Percentiles rank a stretch among this genome's conserved stretches.
These are phyloP conservation scores for Typhlichthys subterraneus DNA, from an alignment of 2,797 vertebrate genomes.

Conservation along the genomic window DNA sequence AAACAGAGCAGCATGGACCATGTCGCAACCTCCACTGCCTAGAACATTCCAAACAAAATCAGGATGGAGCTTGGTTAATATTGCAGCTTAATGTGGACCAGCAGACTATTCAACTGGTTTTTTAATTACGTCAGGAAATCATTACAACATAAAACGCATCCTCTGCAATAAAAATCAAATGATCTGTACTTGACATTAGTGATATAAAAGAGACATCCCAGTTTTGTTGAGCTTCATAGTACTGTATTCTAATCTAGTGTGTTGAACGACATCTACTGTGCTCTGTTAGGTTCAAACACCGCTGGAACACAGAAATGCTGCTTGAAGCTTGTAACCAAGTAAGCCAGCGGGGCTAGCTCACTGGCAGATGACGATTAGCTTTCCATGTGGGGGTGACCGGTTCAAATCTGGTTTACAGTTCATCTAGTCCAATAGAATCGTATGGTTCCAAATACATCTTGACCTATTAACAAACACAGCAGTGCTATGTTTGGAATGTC, in stretches of 20 bases:
- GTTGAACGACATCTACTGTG: conserved; percentile 22
- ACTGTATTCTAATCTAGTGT: conserved; percentile 12
- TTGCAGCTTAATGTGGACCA: conserved; percentile 28
- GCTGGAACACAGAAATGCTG: conserved; percentile 8
- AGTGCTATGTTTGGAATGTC: conserved; percentile 44
- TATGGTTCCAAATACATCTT: conserved; percentile 12
- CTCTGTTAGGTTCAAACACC: conserved; percentile 28
- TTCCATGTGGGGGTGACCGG: conserved; percentile 13
- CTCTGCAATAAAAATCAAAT: neutral
- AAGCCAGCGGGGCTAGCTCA: conserved; percentile 33
- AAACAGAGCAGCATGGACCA: conserved; percentile 29
- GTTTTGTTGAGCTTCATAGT: conserved; percentile 10
- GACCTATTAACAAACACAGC: conserved; percentile 3
- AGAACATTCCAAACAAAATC: conserved; percentile 43
- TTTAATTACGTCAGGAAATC: conserved; percentile 12
- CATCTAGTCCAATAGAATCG: conserved; percentile 13
- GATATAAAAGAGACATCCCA: conserved; percentile 3
- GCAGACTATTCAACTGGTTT: neutral
- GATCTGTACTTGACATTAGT: conserved; percentile 15
- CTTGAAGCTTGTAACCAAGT: conserved; percentile 17
- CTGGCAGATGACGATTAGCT: conserved; percentile 25
- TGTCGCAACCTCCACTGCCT: conserved; percentile 28
- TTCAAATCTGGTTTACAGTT: conserved; percentile 10
- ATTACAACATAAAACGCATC: conserved; percentile 30
- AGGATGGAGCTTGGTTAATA: conserved; percentile 25